phyloP scores from a whole-genome alignment of 2,888 invertebrate species.

The Kryphioiulus occultus region DNA sequence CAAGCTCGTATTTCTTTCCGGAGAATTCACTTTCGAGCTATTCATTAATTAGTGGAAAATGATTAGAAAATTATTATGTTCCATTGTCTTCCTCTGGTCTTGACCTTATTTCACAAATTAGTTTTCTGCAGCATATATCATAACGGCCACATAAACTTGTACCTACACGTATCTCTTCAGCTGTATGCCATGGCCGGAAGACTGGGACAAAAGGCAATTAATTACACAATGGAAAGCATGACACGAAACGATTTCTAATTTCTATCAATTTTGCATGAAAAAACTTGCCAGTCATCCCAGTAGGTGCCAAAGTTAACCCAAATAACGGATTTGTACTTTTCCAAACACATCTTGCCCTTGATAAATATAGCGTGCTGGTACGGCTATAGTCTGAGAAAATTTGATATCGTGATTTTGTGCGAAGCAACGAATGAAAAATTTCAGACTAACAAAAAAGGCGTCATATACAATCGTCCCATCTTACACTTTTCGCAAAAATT shows the following conservation, averaged over 20 bases:
- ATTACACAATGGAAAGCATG: slow-evolving; percentile 13
- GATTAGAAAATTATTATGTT: too few species aligned
- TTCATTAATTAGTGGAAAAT: too few species aligned
- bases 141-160: background rate
- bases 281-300: background rate
- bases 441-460: background rate
- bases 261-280: background rate
- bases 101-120: too few species aligned
- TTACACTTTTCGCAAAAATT: background rate
- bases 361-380: background rate
- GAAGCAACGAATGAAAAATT: background rate
- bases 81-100: too few species aligned
- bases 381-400: background rate
- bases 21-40: too few species aligned
- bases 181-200: background rate
- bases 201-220: background rate
- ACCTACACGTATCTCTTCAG: background rate
- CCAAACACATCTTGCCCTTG: background rate
- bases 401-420: background rate
- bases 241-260: slow-evolving; percentile 6
- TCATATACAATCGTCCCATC: background rate
- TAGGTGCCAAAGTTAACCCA: background rate
- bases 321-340: background rate
- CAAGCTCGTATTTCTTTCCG: too few species aligned
- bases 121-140: background rate